Base-by-base conservation (phyloP, 2,113 vertebrate genomes). In the Vireo altiloquus region DNA sequence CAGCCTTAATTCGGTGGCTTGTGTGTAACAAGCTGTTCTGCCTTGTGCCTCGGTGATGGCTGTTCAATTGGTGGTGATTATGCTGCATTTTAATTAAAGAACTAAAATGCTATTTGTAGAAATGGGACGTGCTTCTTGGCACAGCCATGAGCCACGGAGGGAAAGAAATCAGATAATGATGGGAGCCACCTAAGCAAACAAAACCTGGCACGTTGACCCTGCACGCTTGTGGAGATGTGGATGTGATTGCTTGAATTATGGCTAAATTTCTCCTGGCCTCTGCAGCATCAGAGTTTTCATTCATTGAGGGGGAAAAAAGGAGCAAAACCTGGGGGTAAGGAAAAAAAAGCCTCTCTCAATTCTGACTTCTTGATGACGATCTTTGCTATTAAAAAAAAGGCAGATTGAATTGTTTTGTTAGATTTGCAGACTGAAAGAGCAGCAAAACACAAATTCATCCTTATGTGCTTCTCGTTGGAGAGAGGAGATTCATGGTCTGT, bases 31-130 rank as follows among this genome's bases (percentile, higher is more conserved):
- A 94, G 85, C 87, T 96, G 96, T 82, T 96, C 56, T 86, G 72
- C 56, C 84, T 78, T 68, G 65, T 88, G 90, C 52, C 82, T 72
- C 1, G 0, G 46, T 68, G 68, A 56, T 88, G 75, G 15, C 71
- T 92, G 53, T 9, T 50, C 80, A 56, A 39, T 82, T 68, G 92
- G 63, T 92, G 77, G 87, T 86, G 85, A 93, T 90, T 59, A 72
- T 42, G n/a, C 57, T 84, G 68, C 37, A 16, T 93, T 96, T 95
- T 95, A 97, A 93, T 97, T 95, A 94, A 82, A 94, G 86, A 74
- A 39, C 71, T 72, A 4, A 71, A 92, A 64, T 63, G 69, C 71
- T 61, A 2, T 91, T 92, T 89, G 53, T 89, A 15, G 39, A 72
- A 97, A 75, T 53, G n/a, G 71, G 63, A 87, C 0, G 1, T 82